Percentiles rank a stretch among this genome's conserved stretches.
Conservation (phyloP, 2,888 invertebrate genomes). For the Ditylenchus weischeri region DNA sequence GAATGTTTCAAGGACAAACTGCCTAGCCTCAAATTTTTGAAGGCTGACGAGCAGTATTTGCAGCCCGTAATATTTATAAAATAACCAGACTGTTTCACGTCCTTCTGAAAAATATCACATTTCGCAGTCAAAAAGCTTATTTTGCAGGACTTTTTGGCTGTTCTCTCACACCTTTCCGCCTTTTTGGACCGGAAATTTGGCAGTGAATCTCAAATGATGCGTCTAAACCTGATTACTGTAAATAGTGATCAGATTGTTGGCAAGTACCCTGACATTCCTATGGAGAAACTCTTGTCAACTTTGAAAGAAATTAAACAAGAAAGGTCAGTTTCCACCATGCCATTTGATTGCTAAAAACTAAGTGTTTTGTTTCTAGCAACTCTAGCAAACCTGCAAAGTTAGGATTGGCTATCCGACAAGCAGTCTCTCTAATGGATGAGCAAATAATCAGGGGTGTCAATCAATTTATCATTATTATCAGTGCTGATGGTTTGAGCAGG, state of each 20-base stretch:
- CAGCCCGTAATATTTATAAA: too few relatives aligned
- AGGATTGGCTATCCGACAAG: constrained; percentile 19
- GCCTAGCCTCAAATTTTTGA: too few relatives aligned
- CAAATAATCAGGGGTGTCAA: constrained; percentile 44
- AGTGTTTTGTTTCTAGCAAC: neutral
- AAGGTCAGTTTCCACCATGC: constrained; percentile 2
- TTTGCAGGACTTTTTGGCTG: constrained; percentile 43
- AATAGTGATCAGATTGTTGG: constrained; percentile 31
- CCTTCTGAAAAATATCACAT: neutral
- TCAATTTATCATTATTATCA: constrained; percentile 44
- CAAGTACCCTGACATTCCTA: constrained; percentile 21
- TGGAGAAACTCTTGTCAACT: constrained; percentile 19
- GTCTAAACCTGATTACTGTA: constrained; percentile 49
- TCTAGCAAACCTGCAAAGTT: neutral
- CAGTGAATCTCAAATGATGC: constrained; percentile 32
- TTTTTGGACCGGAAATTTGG: constrained; percentile 44
- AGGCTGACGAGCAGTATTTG: too few relatives aligned
- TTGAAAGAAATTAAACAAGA: constrained; percentile 21
- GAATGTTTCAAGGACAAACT: too few relatives aligned
- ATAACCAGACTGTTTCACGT: too few relatives aligned
- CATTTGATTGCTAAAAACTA: too few relatives aligned
- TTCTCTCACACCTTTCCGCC: constrained; percentile 36
- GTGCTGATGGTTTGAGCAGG: constrained; percentile 50
- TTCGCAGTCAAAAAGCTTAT: neutral
- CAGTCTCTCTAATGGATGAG: constrained; percentile 41